Evolutionary conservation across 2,797 vertebrate genomes (phyloP), one percentile per base, ranked within the genome.

Genomic region (Neosilurus hyrtlii): DNA sequence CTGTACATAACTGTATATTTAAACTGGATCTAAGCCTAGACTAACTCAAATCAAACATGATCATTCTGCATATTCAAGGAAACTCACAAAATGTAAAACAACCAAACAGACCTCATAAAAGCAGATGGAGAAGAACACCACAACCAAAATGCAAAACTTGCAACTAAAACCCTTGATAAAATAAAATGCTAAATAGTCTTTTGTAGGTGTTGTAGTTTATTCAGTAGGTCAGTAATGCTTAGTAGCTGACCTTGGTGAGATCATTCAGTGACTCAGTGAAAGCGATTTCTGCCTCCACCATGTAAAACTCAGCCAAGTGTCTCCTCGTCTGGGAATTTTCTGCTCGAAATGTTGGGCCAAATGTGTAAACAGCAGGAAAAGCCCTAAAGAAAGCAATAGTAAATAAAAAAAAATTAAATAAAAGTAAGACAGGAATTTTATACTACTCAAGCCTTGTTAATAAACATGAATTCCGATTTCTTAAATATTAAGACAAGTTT

Each of bases 291-390:
- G 97, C 98, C 90, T 99, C 98, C 86, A 99, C 96, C 98, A 99
- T 99, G 86, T 97, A 98, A 91, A 99, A 99, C 92, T 99, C 98
- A 0, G 98, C 96, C 90, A 99, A 92, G 90, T 99, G 98, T 57
- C 96, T 94, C 57, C 98, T 95, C 90, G 94, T 96, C 90, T 97
- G 97, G 0, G 97, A 98, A 91, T 98, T 97, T 88, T 99, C 98
- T 0, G 98, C 98, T 85, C 98, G 94, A 89, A 99, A 99, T 0
- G 97, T 96, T 0, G 98, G 98, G 11, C 98, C 98, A 18, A 99
- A 97, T 79, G 97, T 94, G 92, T 97, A 99, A 52, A 96, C 97
- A 0, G 87, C 93, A 24, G 95, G 93, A 89, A 99, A 97, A 72
- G 96, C 96, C 83, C 97, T 99, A 88, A 49, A 92, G 90, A 43